Conservation (phyloP, 2,888 invertebrate species). For the Scaptomyza caliginosa region DNA sequence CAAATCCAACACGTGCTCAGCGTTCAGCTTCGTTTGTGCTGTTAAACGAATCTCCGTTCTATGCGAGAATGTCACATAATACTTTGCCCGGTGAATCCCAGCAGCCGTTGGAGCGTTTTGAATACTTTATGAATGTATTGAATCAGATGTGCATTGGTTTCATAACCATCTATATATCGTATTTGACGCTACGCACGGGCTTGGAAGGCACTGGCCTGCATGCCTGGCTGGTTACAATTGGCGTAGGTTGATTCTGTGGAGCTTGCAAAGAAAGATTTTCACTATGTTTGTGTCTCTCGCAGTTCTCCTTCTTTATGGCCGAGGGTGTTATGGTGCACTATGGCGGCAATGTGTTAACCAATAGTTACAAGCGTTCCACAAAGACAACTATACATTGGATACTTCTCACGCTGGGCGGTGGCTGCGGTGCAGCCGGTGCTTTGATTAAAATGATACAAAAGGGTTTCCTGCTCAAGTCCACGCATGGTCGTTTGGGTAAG, state of each 20-base stretch:
- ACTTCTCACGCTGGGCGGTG: slow-evolving; percentile 77
- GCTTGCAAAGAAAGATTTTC: neutral
- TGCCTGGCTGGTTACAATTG: slow-evolving; percentile 82
- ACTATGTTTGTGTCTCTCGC: neutral
- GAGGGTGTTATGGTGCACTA: slow-evolving; percentile 82
- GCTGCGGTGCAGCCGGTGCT: slow-evolving; percentile 77
- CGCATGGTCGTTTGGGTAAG: slow-evolving; percentile 80
- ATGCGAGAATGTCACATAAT: slow-evolving; percentile 68
- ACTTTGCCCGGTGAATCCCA: slow-evolving; percentile 45
- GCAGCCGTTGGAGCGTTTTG: slow-evolving; percentile 59
- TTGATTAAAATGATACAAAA: slow-evolving; percentile 79
- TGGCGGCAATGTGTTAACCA: slow-evolving; percentile 73
- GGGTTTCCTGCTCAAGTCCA: slow-evolving; percentile 67
- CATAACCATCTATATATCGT: slow-evolving; percentile 81
- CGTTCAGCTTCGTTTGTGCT: slow-evolving; percentile 47
- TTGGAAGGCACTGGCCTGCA: slow-evolving; percentile 74
- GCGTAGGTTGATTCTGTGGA: slow-evolving; percentile 67
- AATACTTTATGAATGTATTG: slow-evolving; percentile 71
- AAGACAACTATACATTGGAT: slow-evolving; percentile 83
- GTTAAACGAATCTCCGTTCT: slow-evolving; percentile 46
- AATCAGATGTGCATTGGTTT: slow-evolving; percentile 83
- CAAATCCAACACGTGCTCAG: slow-evolving; percentile 19
- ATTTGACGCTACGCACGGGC: slow-evolving; percentile 71
- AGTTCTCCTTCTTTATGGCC: slow-evolving; percentile 83
- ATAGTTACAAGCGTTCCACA: slow-evolving; percentile 71